A percentile compares a stretch with the other conserved stretches of the same genome.
Evolutionary conservation across 1,140 invertebrate species (phyloP).

Genomic region (Temnothorax longispinosus): DNA sequence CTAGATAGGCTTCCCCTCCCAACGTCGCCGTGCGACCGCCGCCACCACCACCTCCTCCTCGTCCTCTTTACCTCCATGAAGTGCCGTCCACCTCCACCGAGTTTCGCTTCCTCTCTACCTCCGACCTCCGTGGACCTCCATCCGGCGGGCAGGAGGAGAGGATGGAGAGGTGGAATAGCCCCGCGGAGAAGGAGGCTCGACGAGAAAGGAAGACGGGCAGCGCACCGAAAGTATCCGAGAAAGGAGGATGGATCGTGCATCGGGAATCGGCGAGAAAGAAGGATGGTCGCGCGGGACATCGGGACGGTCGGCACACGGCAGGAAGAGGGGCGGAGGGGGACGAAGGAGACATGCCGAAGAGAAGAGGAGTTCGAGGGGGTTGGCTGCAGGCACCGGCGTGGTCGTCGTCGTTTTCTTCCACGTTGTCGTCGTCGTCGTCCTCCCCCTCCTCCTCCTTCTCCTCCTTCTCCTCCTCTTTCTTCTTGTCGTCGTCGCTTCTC

Average conservation of each 20-base stretch:
- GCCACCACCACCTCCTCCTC: constrained; percentile 61
- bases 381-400: constrained; percentile 57
- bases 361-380: constrained; percentile 54
- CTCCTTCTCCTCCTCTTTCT: constrained; percentile 33
- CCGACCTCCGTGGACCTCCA: constrained; percentile 71
- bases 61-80: constrained; percentile 53
- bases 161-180: constrained; percentile 68
- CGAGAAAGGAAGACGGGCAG: constrained; percentile 52
- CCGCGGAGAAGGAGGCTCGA: constrained; percentile 52
- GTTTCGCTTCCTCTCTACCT: constrained; percentile 61
- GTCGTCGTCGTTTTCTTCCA: constrained; percentile 56
- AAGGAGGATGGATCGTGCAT: constrained; percentile 56
- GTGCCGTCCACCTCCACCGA: constrained; percentile 61
- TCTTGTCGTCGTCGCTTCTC: constrained; percentile 32
- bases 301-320: constrained; percentile 20
- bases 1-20: constrained; percentile 68
- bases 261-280: constrained; percentile 64
- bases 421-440: constrained; percentile 14
- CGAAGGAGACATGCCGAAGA: constrained; percentile 56
- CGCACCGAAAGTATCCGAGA: constrained; percentile 51
- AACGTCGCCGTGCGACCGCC: constrained; percentile 60
- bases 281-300: constrained; percentile 45
- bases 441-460: constrained; percentile 58
- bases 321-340: constrained; percentile 7
- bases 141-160: constrained; percentile 57